Evolutionary conservation across 2,888 invertebrate species (phyloP).

Genomic region (Mesoligia furuncula): DNA sequence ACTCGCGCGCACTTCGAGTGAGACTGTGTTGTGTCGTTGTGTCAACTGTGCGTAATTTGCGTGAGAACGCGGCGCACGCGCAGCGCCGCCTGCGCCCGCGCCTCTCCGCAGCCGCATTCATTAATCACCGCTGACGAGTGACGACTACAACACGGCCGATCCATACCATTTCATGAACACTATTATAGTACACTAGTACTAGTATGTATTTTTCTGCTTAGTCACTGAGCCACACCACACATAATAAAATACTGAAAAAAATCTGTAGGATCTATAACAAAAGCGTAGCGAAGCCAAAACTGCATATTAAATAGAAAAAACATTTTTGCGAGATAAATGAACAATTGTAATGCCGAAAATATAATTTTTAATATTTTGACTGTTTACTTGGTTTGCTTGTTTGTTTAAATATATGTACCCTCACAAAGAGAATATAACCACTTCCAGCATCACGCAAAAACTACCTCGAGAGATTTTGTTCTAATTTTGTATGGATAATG

Average conservation of each 20-base stretch:
- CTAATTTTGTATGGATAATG: too few relatives aligned
- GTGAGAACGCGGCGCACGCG: conserved; percentile 66
- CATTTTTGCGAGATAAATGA: too few relatives aligned
- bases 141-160: neutral
- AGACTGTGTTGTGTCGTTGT: conserved; percentile 26
- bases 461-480: too few relatives aligned
- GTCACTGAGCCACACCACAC: neutral
- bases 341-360: too few relatives aligned
- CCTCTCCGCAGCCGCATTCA: neutral
- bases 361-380: too few relatives aligned
- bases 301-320: too few relatives aligned
- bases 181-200: neutral
- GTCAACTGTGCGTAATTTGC: conserved; percentile 69
- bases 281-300: too few relatives aligned
- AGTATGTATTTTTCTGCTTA: neutral
- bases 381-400: too few relatives aligned
- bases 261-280: neutral
- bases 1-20: conserved; percentile 32
- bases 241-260: neutral
- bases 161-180: neutral
- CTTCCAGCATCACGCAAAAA: too few relatives aligned
- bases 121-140: conserved; percentile 21
- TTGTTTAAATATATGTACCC: too few relatives aligned
- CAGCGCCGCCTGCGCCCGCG: neutral
- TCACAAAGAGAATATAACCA: too few relatives aligned